Evolutionary conservation across 2,797 vertebrate species (phyloP).

Genomic region (Eurystomus glaucurus): DNA sequence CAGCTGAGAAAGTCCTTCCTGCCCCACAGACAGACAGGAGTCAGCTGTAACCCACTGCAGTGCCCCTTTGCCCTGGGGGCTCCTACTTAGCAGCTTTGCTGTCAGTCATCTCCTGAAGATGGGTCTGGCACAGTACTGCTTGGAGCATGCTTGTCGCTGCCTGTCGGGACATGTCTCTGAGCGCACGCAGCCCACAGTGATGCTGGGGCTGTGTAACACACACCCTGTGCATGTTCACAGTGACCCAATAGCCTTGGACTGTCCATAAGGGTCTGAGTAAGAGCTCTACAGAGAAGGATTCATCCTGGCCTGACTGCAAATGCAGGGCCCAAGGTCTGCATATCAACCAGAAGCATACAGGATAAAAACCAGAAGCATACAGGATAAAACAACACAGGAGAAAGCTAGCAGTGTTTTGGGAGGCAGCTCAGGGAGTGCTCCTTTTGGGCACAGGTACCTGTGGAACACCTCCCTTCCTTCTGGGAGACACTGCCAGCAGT

Average conservation of each 20-base stretch:
- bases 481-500: background rate
- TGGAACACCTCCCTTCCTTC: background rate
- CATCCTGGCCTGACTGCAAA: background rate
- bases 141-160: accelerated
- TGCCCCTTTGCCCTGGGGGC: accelerated
- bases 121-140: background rate
- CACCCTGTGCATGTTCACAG: background rate
- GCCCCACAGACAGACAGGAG: background rate
- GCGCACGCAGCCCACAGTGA: accelerated
- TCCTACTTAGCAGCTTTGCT: background rate
- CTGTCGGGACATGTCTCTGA: background rate
- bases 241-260: accelerated
- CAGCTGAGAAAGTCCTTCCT: background rate
- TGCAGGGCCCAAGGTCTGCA: background rate
- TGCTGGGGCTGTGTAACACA: background rate
- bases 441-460: accelerated
- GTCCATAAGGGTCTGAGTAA: background rate
- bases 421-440: background rate
- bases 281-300: background rate
- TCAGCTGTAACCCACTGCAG: accelerated
- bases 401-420: background rate
- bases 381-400: background rate
- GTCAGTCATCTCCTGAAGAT: background rate
- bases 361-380: background rate
- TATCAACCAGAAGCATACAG: background rate